phyloP scores from a whole-genome alignment of 2,113 vertebrate species.

The Triplophysa siluroides region DNA sequence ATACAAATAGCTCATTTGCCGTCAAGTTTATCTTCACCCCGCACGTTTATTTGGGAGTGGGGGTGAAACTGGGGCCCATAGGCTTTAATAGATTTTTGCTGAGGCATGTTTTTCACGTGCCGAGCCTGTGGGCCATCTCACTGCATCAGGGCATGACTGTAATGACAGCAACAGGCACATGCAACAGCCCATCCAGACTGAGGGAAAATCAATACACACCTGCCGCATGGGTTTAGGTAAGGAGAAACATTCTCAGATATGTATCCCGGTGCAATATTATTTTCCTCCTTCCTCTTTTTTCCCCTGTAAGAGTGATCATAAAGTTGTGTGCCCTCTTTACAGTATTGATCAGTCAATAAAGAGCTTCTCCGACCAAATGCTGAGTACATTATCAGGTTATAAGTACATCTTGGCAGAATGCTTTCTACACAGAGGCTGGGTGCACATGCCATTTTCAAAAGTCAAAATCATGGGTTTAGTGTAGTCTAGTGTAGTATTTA shows the following conservation, averaged over 20 bases:
- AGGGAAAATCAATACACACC: conserved; percentile 53
- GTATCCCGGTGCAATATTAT: conserved; percentile 37
- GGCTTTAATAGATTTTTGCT: conserved; percentile 36
- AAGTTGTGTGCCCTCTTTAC: conserved; percentile 42
- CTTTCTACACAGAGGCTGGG: conserved; percentile 7
- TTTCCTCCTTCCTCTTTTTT: conserved; percentile 34
- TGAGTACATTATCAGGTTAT: conserved; percentile 49
- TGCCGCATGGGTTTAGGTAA: conserved; percentile 29
- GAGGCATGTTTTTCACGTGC: conserved; percentile 28
- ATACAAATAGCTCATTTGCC: not conserved
- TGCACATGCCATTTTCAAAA: conserved; percentile 7
- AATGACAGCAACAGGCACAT: conserved; percentile 45
- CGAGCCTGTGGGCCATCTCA: conserved; percentile 13
- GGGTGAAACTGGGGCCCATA: not conserved
- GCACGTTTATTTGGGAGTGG: not conserved
- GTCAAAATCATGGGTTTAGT: conserved; percentile 3
- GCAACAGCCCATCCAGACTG: conserved; percentile 39
- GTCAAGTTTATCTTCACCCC: not conserved
- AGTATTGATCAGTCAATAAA: conserved; percentile 55
- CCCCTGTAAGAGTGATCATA: conserved; percentile 51
- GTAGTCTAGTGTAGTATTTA: not conserved
- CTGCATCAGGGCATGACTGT: conserved; percentile 9
- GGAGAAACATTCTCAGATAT: conserved; percentile 35
- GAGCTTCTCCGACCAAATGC: conserved; percentile 37
- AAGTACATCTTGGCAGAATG: conserved; percentile 48